Percentiles rank a stretch among this genome's conserved stretches.
These are phyloP conservation scores for Urocyon cinereoargenteus DNA, from an alignment of 2,797 vertebrate species.

Conservation along the genomic window DNA sequence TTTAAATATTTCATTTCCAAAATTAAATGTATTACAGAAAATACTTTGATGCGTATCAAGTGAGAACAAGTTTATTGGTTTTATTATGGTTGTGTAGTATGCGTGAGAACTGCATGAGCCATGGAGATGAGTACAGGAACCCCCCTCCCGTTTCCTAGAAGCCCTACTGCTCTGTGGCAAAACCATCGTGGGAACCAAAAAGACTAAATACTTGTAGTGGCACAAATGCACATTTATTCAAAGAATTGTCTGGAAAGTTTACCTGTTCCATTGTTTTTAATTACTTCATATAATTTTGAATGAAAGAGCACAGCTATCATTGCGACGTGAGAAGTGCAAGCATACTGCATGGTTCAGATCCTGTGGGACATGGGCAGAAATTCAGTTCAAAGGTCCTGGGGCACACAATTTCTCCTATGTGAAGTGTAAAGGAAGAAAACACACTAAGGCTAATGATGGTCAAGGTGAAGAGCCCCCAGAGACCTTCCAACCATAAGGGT, in stretches of 20 bases:
- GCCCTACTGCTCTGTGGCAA: not conserved
- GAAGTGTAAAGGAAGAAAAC: not conserved
- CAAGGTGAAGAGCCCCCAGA: not conserved
- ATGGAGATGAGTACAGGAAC: not conserved
- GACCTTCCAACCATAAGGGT: not conserved
- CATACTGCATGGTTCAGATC: rapidly evolving
- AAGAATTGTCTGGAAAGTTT: not conserved
- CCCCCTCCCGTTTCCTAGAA: no score
- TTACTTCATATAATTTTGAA: not conserved
- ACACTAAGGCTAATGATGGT: not conserved
- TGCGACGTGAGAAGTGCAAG: not conserved
- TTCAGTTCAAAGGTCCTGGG: not conserved
- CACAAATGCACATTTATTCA: not conserved
- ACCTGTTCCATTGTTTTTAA: not conserved
- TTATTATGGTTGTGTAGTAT: no score
- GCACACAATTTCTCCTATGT: not conserved
- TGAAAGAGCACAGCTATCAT: not conserved
- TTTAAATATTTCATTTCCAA: conserved; percentile 41
- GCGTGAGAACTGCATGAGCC: not conserved
- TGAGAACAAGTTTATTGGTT: not conserved
- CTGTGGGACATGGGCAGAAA: not conserved
- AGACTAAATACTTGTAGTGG: not conserved
- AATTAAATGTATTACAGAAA: not conserved
- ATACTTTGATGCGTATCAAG: not conserved
- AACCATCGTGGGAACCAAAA: not conserved